Conservation (phyloP, 2,113 vertebrate genomes). For the Lagenorhynchus albirostris region DNA sequence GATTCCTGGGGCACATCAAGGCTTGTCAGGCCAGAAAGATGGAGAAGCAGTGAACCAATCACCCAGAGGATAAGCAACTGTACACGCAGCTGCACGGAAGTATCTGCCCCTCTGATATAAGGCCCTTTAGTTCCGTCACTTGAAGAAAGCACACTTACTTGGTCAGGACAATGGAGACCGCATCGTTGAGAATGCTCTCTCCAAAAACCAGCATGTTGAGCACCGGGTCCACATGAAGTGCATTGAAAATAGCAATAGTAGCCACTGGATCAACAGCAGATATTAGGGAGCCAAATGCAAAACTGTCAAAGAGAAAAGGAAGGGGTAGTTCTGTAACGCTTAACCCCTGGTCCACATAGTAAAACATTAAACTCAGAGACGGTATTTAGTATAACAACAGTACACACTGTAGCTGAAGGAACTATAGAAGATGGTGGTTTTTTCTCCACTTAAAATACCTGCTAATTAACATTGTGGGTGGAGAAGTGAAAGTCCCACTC, state of each 20-base stretch:
- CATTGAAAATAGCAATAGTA: constrained; percentile 99
- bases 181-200: constrained; percentile 98
- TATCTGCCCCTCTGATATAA: background rate
- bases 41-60: rapidly evolving
- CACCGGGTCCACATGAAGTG: constrained; percentile 97
- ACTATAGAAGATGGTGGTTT: background rate
- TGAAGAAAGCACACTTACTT: constrained; percentile 87
- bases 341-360: rapidly evolving
- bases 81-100: background rate
- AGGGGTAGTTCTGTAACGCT: background rate
- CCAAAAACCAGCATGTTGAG: constrained; percentile 99
- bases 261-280: constrained; percentile 98
- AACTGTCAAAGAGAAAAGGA: constrained; percentile 82
- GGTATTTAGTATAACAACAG: rapidly evolving
- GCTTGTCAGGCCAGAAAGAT: background rate
- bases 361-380: too few species aligned
- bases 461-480: rapidly evolving
- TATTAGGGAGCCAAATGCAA: constrained; percentile 98
- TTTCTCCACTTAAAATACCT: background rate
- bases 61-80: background rate
- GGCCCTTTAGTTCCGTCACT: rapidly evolving
- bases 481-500: background rate
- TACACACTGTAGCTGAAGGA: background rate
- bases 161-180: constrained; percentile 97
- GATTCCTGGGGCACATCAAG: background rate